Percentiles rank a stretch among this genome's conserved stretches.
phyloP scores from a whole-genome alignment of 1,140 invertebrate genomes.

The Bombus picipes region DNA sequence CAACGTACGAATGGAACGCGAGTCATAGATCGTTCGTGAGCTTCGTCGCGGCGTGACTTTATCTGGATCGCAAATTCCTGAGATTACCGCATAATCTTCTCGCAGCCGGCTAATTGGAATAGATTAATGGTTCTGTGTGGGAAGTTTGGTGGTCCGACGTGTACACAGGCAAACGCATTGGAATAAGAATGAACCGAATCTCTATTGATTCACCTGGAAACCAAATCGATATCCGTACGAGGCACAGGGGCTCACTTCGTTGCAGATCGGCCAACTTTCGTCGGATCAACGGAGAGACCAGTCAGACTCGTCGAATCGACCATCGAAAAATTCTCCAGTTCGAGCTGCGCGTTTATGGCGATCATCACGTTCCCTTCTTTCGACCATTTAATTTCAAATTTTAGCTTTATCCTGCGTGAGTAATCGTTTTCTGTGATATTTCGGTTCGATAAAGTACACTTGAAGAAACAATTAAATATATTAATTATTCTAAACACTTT shows the following conservation, averaged over 20 bases:
- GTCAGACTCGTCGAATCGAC: conserved; percentile 37
- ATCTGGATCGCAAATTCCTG: neutral
- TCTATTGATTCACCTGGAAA: conserved; percentile 78
- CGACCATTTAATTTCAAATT: neutral
- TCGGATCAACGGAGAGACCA: conserved; percentile 58
- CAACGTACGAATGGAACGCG: neutral
- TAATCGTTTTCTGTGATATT: neutral
- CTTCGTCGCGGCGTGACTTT: neutral
- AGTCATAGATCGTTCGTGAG: neutral
- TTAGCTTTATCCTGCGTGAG: neutral
- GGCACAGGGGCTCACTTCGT: conserved; percentile 79
- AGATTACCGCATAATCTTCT: conserved; percentile 22
- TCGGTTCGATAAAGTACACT: neutral
- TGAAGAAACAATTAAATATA: neutral
- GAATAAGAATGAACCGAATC: conserved; percentile 71
- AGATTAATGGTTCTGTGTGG: neutral
- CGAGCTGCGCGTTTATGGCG: neutral
- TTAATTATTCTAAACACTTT: neutral
- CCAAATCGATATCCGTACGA: conserved; percentile 79
- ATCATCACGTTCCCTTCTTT: neutral
- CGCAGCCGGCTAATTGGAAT: conserved; percentile 5
- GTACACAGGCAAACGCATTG: conserved; percentile 29
- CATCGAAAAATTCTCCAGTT: conserved; percentile 34
- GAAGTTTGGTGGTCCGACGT: conserved; percentile 28
- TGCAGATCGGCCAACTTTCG: conserved; percentile 68